These are phyloP conservation scores for Eunapius fragilis DNA, from an alignment of 37 sponge, comb jelly and placozoan species.

Conservation along the genomic window DNA sequence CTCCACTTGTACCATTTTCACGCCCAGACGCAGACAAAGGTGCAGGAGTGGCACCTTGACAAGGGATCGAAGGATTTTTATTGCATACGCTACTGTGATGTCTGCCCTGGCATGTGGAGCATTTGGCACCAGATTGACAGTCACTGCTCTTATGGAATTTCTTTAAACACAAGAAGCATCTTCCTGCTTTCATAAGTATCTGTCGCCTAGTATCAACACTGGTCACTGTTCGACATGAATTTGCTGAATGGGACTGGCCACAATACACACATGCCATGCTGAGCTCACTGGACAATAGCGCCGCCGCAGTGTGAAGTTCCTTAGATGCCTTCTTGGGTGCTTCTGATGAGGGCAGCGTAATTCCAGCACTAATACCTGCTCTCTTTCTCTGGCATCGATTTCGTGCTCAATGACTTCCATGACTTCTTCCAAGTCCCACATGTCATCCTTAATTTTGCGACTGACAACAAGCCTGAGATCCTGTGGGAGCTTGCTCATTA, in stretches of 20 bases:
- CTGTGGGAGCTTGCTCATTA: slow-evolving; percentile 5
- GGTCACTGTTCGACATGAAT: neutral
- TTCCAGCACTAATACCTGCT: neutral
- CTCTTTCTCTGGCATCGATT: slow-evolving; percentile 18
- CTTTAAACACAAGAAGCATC: neutral
- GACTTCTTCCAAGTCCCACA: slow-evolving; percentile 22
- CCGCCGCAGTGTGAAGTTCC: neutral
- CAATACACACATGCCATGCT: neutral
- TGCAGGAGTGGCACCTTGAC: too few species aligned
- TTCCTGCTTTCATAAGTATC: neutral
- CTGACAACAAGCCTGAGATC: slow-evolving; percentile 25
- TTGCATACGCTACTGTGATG: slow-evolving; percentile 18
- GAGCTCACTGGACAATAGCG: too few species aligned
- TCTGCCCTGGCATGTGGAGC: neutral
- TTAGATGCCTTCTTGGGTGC: neutral
- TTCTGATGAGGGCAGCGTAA: neutral
- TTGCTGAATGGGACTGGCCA: neutral
- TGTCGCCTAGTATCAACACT: neutral
- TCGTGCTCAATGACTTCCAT: slow-evolving; percentile 16
- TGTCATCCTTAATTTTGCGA: neutral
- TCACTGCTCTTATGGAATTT: neutral
- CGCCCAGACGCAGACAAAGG: too few species aligned
- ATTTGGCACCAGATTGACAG: neutral
- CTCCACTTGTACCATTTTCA: too few species aligned
- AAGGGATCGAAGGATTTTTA: too few species aligned